Percentiles rank a stretch among this genome's conserved stretches.
Evolutionary conservation across 1,140 invertebrate genomes (phyloP).

Genomic region (Drosophila lacertosa): DNA sequence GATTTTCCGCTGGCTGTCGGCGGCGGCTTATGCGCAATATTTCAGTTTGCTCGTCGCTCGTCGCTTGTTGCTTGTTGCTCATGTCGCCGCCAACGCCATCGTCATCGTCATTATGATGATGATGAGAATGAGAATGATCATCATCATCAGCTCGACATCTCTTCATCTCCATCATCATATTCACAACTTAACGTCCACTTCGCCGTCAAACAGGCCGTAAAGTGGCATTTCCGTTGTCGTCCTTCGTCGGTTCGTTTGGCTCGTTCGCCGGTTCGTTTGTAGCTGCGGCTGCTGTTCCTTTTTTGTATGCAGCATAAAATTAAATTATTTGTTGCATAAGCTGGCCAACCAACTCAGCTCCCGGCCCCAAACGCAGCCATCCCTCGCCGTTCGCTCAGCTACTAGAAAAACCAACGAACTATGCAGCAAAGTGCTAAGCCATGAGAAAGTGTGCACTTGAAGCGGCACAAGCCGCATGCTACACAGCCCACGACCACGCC

Average conservation of each 20-base stretch:
- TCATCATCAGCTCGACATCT: constrained; percentile 56
- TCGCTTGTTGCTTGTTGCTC: constrained; percentile 33
- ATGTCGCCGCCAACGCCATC: constrained; percentile 4
- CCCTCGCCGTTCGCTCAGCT: constrained; percentile 5
- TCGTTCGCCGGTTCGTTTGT: constrained; percentile 23
- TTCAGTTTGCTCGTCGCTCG: constrained; percentile 40
- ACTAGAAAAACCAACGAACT: constrained; percentile 69
- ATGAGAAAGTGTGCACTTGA: constrained; percentile 81
- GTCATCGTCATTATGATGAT: constrained; percentile 14
- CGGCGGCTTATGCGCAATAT: constrained; percentile 62
- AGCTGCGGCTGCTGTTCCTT: constrained; percentile 53
- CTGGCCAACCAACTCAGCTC: constrained; percentile 25
- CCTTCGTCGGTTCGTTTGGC: constrained; percentile 37
- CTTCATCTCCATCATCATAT: constrained; percentile 72
- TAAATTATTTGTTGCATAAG: constrained; percentile 82
- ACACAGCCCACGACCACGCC: constrained; percentile 49
- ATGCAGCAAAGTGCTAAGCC: constrained; percentile 77
- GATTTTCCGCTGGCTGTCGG: constrained; percentile 44
- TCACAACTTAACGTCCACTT: constrained; percentile 81
- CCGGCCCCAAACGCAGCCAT: not conserved
- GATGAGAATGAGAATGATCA: constrained; percentile 56
- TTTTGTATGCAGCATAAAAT: constrained; percentile 80
- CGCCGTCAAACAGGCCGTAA: constrained; percentile 80
- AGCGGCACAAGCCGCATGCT: constrained; percentile 61
- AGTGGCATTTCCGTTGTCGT: constrained; percentile 77